Conservation (phyloP, 2,113 vertebrate species). For the Peromyscus maniculatus region DNA sequence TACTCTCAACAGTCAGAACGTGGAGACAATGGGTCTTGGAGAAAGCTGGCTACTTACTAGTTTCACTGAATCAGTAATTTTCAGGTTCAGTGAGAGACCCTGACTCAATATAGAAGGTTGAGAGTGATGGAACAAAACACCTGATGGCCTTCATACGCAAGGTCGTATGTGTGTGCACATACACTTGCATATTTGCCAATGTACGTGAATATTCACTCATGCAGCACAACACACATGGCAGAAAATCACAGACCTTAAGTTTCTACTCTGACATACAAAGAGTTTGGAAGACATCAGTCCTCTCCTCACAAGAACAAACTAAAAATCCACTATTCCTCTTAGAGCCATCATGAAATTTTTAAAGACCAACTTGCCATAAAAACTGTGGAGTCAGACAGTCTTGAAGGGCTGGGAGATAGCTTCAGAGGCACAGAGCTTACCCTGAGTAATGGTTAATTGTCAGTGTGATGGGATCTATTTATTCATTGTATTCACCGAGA, state of each 20-base stretch:
- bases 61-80: neutral
- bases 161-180: neutral
- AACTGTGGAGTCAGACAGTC: neutral
- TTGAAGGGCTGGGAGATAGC: neutral
- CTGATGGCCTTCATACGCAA: neutral
- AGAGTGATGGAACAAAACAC: neutral
- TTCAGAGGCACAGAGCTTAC: neutral
- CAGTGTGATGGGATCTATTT: neutral
- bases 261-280: neutral
- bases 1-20: neutral
- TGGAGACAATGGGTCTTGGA: neutral
- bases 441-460: neutral
- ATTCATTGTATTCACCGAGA: neutral
- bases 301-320: neutral
- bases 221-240: neutral
- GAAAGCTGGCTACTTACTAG: neutral
- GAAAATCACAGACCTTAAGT: neutral
- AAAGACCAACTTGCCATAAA: neutral
- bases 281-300: neutral
- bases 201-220: neutral
- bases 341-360: neutral
- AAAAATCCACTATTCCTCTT: no score
- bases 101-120: neutral
- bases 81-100: neutral
- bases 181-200: neutral